Base-by-base conservation (phyloP, 2,888 invertebrate genomes). In the Amiota mariae region DNA sequence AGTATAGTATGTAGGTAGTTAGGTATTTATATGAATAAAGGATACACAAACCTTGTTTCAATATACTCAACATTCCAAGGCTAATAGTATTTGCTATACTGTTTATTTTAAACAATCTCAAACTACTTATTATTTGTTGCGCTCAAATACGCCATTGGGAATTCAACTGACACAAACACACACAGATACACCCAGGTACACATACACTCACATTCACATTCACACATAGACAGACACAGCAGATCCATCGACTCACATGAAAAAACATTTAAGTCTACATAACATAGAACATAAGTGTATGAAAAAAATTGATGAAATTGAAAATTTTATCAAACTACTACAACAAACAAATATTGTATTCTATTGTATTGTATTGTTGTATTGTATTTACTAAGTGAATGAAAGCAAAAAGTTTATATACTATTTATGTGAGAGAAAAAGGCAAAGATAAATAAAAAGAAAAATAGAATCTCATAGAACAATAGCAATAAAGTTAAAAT, bases 91-190 rank as follows among this genome's bases (percentile, higher is more conserved):
- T 36, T 36, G 36, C 36, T 36, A 36, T 6, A 36, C 36, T 36
- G 36, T 36, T 6, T 36, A 36, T 36, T 36, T 36, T 36, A 6
- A 1, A 6, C 36, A 36, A 36, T 36, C 36, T 36, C 36, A 36
- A 36, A 36, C 24, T 24, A 24, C 2, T 24, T 36, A 36, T 36
- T 64, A 15, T 49, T 49, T 13, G 24, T 6, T 18, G 15, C 20
- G 18, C 66, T 67, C 51, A 67, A 67, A 67, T 67, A 67, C 66
- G 49, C 66, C 66, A 49, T 18, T 12, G 66, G 66, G 66, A 67
- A 67, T 67, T 36, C 36, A 36, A 36, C 66, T 12, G 13, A 2
- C 12, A 36, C 3, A 24, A 8, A 36, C 20, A 36, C 3, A 24
- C 24, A 36, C 20, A 61, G 13, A 36, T 36, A 61, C n/a, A 66